Conservation (phyloP, 37 sponge, comb jelly and placozoan genomes). For the Oscarella lobularis region DNA sequence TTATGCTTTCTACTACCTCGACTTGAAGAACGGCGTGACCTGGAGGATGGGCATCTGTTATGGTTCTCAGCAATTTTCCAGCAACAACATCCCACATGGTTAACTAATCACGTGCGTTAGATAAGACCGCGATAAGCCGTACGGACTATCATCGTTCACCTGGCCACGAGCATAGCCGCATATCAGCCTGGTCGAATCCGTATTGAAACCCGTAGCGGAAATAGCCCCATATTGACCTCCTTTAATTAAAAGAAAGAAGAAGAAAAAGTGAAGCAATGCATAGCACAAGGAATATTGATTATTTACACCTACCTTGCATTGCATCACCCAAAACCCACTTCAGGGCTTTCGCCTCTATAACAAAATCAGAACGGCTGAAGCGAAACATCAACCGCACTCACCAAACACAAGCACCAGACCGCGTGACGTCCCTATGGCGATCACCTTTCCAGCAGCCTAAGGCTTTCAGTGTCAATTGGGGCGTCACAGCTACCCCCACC, state of each 20-base stretch:
- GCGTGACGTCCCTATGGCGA: conserved; percentile 61
- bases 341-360: conserved; percentile 15
- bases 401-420: conserved; percentile 67
- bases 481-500: conserved; percentile 3
- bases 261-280: not conserved
- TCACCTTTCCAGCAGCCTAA: not conserved
- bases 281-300: no score
- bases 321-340: conserved; percentile 4
- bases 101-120: conserved; percentile 18
- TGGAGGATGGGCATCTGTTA: conserved; percentile 49
- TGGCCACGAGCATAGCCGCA: conserved; percentile 66
- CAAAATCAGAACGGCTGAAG: not conserved
- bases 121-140: not conserved
- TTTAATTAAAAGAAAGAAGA: not conserved
- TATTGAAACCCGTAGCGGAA: conserved; percentile 48
- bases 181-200: conserved; percentile 47
- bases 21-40: conserved; percentile 47
- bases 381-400: conserved; percentile 8
- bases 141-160: conserved; percentile 23
- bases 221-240: conserved; percentile 50
- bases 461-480: conserved; percentile 10
- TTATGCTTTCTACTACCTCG: no score
- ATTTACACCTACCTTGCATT: not conserved
- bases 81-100: conserved; percentile 59
- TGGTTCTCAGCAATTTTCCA: conserved; percentile 28